A percentile compares a stretch with the other conserved stretches of the same genome.
Conservation (phyloP, 2,797 vertebrate species). For the Halcyon smyrnensis region DNA sequence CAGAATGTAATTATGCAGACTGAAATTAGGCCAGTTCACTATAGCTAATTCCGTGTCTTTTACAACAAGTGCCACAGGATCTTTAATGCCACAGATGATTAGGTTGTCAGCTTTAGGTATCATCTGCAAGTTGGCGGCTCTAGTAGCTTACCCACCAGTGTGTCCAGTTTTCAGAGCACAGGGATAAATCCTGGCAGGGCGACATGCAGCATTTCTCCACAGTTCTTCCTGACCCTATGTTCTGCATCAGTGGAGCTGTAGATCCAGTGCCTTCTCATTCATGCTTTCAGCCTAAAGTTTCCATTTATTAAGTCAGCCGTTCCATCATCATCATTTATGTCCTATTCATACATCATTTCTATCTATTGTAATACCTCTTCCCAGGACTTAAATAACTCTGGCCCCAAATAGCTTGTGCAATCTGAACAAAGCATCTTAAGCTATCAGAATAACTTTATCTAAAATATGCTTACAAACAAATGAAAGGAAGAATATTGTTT, state of each 20-base stretch:
- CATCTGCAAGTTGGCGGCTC: conserved; percentile 2
- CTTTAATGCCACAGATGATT: conserved; percentile 16
- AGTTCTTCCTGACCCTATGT: neutral
- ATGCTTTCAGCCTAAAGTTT: conserved; percentile 1
- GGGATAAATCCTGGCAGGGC: neutral
- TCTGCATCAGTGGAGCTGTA: neutral
- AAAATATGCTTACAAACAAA: conserved; percentile 21
- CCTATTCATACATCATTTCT: conserved; percentile 26
- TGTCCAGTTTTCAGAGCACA: neutral
- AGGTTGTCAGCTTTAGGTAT: neutral
- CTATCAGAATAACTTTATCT: conserved; percentile 23
- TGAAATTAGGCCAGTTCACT: conserved; percentile 54
- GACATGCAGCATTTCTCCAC: neutral
- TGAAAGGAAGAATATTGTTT: conserved; percentile 3
- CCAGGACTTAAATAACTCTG: conserved; percentile 31
- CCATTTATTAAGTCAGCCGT: conserved; percentile 33
- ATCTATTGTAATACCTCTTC: conserved; percentile 35
- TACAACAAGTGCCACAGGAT: conserved; percentile 9
- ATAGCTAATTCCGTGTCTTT: conserved; percentile 32
- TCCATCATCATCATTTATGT: conserved; percentile 22
- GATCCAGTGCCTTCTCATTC: neutral
- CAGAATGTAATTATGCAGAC: conserved; percentile 16
- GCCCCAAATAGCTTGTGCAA: neutral
- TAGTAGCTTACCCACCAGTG: neutral
- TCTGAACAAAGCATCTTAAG: conserved; percentile 20